These are phyloP conservation scores for Nudaria mundana DNA, from an alignment of 2,888 invertebrate species.

Conservation along the genomic window DNA sequence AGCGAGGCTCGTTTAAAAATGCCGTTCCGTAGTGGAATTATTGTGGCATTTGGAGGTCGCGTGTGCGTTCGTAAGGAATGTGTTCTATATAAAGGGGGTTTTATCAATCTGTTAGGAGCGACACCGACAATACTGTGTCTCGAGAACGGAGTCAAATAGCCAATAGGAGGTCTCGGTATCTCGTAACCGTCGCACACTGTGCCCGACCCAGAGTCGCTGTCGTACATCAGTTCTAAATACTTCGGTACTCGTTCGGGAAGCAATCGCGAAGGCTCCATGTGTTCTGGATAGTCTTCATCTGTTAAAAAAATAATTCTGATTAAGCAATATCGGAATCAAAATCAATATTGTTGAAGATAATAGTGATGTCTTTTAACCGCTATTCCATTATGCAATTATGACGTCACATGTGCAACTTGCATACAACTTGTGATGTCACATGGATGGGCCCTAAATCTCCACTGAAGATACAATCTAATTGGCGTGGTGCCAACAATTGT, in stretches of 20 bases:
- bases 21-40: slow-evolving; percentile 64
- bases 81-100: slow-evolving; percentile 55
- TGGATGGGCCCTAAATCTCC: too few relatives aligned
- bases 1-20: slow-evolving; percentile 61
- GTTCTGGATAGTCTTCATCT: slow-evolving; percentile 68
- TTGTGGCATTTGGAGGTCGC: slow-evolving; percentile 68
- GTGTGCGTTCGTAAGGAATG: slow-evolving; percentile 55
- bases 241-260: slow-evolving; percentile 76
- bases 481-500: too few relatives aligned
- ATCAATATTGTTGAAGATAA: too few relatives aligned
- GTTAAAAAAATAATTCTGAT: too few relatives aligned
- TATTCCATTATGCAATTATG: too few relatives aligned
- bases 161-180: slow-evolving; percentile 71
- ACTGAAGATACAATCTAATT: too few relatives aligned
- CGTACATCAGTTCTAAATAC: slow-evolving; percentile 85
- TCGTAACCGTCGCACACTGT: slow-evolving; percentile 82
- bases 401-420: too few relatives aligned
- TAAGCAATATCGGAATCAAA: too few relatives aligned
- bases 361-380: too few relatives aligned
- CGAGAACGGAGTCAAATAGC: slow-evolving; percentile 50
- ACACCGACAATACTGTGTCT: slow-evolving; percentile 70
- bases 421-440: too few relatives aligned
- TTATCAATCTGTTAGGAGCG: slow-evolving; percentile 61
- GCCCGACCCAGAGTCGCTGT: slow-evolving; percentile 69
- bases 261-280: slow-evolving; percentile 68